Evolutionary conservation across 53 echinoderm and acorn worm species (phyloP), one percentile per base, ranked within the genome.

Genomic region (Actinopyga echinites): DNA sequence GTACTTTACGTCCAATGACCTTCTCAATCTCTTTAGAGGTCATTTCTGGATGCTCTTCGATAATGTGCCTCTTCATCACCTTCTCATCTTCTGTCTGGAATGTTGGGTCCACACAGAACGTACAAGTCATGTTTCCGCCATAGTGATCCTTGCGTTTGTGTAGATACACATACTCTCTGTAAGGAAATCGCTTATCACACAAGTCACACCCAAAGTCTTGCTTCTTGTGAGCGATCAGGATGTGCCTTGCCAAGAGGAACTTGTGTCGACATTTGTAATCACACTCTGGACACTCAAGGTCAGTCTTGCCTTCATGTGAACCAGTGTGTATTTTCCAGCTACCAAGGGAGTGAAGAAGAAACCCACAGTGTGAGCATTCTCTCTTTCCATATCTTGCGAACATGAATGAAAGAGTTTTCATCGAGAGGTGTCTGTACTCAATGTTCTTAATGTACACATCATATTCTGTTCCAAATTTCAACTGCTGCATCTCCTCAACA

Each of bases 21-120:
- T 62, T 22, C 17, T 38, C 63, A 38, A 80, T 62, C 81, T 80
- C 22, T 24, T 42, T 62, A 45, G 63, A 59, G 5, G 81, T 61
- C 81, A 80, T 80, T 61, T 80, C 81, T 6, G 81, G 81, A 38
- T 80, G 81, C 26, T 80, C 63, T 62, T 80, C 81, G 38, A 80
- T 80, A 38, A 80, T 80, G 63, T 80, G 81, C 26, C 40, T 80
- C 63, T 80, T 80, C 81, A 80, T 80, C 11, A 62, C 63, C 58
- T 80, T 59, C 26, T 60, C 81, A 59, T 80, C 63, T 38, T 80
- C 81, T 33, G 60, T 61, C 8, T 80, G 21, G 25, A 80, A 80
- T 53, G 20, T 49, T 2, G 56, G 29, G 2, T 40, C 28, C 33
- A 22, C 62, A 36, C 81, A 80, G 24, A 61, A 59, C 8, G 81